Conservation (phyloP, 1,140 invertebrate genomes). For the Hyphantria cunea region DNA sequence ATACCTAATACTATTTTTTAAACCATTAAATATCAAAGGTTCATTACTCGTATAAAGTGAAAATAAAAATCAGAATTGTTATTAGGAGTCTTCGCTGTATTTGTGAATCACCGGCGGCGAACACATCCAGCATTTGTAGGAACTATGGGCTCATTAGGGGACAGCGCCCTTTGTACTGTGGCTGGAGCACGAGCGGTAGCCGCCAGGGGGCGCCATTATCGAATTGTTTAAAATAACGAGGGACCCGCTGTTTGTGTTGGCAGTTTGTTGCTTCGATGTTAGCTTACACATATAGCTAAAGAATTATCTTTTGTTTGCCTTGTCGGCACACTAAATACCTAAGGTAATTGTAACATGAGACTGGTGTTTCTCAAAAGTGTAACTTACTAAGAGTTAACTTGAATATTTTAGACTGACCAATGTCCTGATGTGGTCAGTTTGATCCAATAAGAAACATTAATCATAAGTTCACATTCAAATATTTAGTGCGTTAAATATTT, state of each 20-base stretch:
- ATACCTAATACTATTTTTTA: too few species aligned
- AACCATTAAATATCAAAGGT: too few species aligned
- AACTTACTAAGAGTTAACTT: too few species aligned
- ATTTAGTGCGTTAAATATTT: too few species aligned
- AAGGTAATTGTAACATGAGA: too few species aligned
- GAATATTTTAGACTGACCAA: too few species aligned
- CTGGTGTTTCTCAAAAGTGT: too few species aligned
- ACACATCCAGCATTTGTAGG: constrained; percentile 48
- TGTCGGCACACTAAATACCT: too few species aligned
- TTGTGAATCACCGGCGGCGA: constrained; percentile 46
- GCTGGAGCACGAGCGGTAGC: constrained; percentile 52
- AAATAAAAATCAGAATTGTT: constrained; percentile 15
- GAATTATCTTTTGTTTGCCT: too few species aligned
- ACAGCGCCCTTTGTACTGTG: constrained; percentile 50
- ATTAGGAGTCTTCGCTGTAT: constrained; percentile 2
- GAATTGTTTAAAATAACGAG: constrained; percentile 80
- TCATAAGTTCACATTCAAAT: too few species aligned
- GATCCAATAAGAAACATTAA: too few species aligned
- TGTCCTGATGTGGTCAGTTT: too few species aligned
- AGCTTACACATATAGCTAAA: constrained; percentile 7
- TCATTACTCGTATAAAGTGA: neutral
- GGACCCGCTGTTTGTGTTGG: constrained; percentile 46
- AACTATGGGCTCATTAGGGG: constrained; percentile 65
- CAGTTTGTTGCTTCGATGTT: constrained; percentile 36
- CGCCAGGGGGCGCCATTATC: constrained; percentile 60